phyloP scores from a whole-genome alignment of 2,797 vertebrate species.

The Lacerta viridis region DNA sequence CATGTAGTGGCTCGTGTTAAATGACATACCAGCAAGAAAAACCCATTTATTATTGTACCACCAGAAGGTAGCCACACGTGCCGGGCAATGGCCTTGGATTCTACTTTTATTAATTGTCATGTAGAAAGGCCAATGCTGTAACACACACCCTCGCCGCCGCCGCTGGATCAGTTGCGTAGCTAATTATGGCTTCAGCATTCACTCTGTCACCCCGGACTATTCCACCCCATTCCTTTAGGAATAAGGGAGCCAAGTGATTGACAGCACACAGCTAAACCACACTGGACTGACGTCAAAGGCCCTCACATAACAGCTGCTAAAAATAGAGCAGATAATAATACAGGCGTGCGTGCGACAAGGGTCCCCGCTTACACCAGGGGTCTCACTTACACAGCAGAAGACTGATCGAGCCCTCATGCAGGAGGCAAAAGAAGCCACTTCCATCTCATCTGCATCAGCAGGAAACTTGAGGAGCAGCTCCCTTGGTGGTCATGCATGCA shows the following conservation, averaged over 20 bases:
- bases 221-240: constrained; percentile 43
- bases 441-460: constrained; percentile 41
- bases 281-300: constrained; percentile 71
- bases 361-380: constrained; percentile 39
- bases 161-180: constrained; percentile 12
- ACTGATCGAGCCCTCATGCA: constrained; percentile 1
- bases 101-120: not conserved
- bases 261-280: constrained; percentile 53
- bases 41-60: rapidly evolving
- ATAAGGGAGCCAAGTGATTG: constrained; percentile 56
- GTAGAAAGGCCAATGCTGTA: not conserved
- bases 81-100: constrained; percentile 23
- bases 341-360: constrained; percentile 43
- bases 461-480: constrained; percentile 42
- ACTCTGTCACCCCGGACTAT: constrained; percentile 39
- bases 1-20: not conserved
- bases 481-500: constrained; percentile 54
- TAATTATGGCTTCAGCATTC: constrained; percentile 40
- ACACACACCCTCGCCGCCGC: not conserved
- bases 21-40: constrained; percentile 34
- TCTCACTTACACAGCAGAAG: not conserved
- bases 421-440: not conserved
- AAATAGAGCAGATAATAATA: constrained; percentile 62
- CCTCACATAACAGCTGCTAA: constrained; percentile 65
- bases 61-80: not conserved